phyloP scores from a whole-genome alignment of 2,888 invertebrate genomes.

The Parasteatoda lunata region DNA sequence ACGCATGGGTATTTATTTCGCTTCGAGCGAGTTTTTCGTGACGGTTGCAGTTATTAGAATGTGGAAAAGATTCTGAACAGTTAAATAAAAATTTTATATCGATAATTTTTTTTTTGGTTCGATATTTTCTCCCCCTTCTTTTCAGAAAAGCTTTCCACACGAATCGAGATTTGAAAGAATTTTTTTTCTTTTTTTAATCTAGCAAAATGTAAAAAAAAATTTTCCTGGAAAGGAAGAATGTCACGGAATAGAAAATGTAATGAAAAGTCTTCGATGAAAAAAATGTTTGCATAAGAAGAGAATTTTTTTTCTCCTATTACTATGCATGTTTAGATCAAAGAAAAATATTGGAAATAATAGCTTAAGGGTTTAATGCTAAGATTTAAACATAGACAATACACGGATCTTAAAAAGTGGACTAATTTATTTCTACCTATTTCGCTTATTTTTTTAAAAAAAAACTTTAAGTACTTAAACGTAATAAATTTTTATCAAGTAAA shows the following conservation, averaged over 20 bases:
- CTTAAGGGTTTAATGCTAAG: too few relatives aligned
- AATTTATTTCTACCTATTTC: too few relatives aligned
- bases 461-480: too few relatives aligned
- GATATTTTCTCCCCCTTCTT: background rate
- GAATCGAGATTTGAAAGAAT: background rate
- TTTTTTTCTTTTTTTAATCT: background rate
- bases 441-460: too few relatives aligned
- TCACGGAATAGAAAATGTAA: background rate
- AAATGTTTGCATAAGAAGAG: background rate
- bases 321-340: background rate
- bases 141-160: background rate
- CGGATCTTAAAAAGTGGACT: too few relatives aligned
- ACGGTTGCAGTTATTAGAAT: conserved; percentile 52
- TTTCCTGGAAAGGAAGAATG: background rate
- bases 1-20: conserved; percentile 12
- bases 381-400: too few relatives aligned
- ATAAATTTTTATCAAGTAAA: too few relatives aligned
- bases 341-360: background rate
- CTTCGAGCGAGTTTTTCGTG: conserved; percentile 25
- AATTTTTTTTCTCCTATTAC: background rate
- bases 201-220: background rate
- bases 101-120: background rate
- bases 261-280: background rate
- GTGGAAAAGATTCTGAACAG: conserved; percentile 27
- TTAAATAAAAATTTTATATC: conserved; percentile 22